A percentile compares a stretch with the other conserved stretches of the same genome.
Evolutionary conservation across 2,113 vertebrate genomes (phyloP).

Genomic region (Physeter macrocephalus): DNA sequence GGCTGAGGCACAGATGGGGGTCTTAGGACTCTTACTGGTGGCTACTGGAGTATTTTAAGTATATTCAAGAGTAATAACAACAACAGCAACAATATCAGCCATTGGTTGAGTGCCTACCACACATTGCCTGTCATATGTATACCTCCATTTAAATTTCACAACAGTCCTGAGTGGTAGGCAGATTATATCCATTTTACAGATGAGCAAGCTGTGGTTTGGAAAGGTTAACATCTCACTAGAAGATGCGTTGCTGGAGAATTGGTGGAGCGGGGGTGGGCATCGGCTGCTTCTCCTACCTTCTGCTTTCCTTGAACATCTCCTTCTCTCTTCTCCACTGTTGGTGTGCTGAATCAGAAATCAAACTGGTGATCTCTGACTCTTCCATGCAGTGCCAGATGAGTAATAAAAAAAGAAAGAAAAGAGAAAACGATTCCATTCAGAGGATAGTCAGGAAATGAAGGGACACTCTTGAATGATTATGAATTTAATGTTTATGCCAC

Average conservation of each 20-base stretch:
- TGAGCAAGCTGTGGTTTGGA: neutral
- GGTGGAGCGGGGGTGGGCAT: fast-evolving
- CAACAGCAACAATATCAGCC: neutral
- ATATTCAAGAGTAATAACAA: neutral
- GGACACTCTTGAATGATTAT: slow-evolving; percentile 38
- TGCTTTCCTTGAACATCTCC: neutral
- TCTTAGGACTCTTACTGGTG: neutral
- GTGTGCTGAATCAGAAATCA: neutral
- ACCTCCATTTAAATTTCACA: neutral
- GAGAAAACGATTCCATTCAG: neutral
- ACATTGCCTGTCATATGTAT: neutral
- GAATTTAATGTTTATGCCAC: slow-evolving; percentile 48
- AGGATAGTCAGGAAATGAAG: slow-evolving; percentile 30
- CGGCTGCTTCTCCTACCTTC: neutral
- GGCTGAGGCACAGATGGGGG: neutral
- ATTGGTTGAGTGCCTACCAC: neutral
- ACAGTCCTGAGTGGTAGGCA: neutral
- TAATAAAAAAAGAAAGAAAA: neutral
- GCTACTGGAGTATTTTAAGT: neutral
- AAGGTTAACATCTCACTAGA: neutral
- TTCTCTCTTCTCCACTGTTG: neutral
- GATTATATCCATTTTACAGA: neutral
- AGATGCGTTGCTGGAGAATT: fast-evolving
- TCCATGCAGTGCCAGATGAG: neutral
- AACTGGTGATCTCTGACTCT: neutral